Conservation (phyloP, 2,888 invertebrate genomes). For the Yponomeuta evonymella region DNA sequence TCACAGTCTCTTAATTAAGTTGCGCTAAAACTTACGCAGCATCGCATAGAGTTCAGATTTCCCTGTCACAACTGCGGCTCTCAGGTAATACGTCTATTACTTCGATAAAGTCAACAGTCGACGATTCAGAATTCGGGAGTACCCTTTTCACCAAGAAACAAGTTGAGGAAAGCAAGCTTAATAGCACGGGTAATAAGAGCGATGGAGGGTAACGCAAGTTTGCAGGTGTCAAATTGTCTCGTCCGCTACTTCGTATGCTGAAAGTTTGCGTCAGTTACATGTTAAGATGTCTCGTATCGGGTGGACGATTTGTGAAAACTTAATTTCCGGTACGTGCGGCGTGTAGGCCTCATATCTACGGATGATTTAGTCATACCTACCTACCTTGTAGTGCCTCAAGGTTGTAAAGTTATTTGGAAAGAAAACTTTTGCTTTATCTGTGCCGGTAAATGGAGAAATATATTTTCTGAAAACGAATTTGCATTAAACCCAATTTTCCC, state of each 20-base stretch:
- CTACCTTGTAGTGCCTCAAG: too few relatives aligned
- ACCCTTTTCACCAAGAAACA: background rate
- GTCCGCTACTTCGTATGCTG: conserved; percentile 11
- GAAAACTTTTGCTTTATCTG: background rate
- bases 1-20: background rate
- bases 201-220: background rate
- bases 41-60: background rate
- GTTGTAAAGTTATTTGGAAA: background rate
- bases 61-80: conserved; percentile 19
- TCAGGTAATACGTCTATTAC: conserved; percentile 41
- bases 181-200: background rate
- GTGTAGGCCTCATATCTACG: too few relatives aligned
- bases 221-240: conserved; percentile 4
- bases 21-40: background rate
- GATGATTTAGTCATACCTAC: too few relatives aligned
- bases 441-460: background rate
- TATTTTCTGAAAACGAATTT: background rate
- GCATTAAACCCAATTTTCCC: background rate
- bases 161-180: background rate
- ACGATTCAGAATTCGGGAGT: conserved; percentile 3
- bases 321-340: conserved; percentile 4
- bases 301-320: conserved; percentile 11
- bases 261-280: conserved; percentile 11
- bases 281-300: conserved; percentile 3
- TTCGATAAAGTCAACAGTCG: conserved; percentile 40